A percentile compares a stretch with the other conserved stretches of the same genome.
Evolutionary conservation across 2,113 vertebrate species (phyloP).

Genomic region (Halcyon malimbica): DNA sequence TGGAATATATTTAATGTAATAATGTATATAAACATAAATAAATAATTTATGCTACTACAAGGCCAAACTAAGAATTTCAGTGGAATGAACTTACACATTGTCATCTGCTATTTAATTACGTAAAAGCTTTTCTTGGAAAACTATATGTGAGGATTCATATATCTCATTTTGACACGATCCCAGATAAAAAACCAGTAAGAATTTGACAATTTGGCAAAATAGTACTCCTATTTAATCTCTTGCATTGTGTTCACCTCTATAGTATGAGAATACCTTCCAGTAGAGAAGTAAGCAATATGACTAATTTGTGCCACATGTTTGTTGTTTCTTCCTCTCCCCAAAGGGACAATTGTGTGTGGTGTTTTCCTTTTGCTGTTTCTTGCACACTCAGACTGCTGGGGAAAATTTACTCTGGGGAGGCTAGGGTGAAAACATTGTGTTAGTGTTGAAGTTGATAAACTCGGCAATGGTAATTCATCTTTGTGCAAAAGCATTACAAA

Average conservation of each 20-base stretch:
- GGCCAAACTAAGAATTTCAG: neutral
- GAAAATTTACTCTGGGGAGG: neutral
- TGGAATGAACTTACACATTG: neutral
- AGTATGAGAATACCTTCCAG: neutral
- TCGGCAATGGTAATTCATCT: neutral
- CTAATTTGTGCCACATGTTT: rapidly evolving
- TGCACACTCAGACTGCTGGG: neutral
- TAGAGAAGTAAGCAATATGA: neutral
- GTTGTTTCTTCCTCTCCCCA: neutral
- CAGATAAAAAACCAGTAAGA: neutral
- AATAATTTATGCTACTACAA: neutral
- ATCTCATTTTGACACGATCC: neutral
- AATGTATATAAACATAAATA: neutral
- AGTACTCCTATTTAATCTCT: neutral
- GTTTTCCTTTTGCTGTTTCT: neutral
- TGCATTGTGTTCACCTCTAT: neutral
- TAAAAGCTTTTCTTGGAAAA: neutral
- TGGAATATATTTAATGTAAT: neutral
- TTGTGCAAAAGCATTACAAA: neutral
- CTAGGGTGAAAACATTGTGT: neutral
- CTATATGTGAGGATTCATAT: neutral
- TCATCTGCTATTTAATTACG: neutral
- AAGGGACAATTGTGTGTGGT: neutral
- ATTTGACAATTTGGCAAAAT: neutral
- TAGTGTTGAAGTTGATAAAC: neutral